Conservation (phyloP, 2,888 invertebrate species). For the Liopterus haemorrhoidalis region DNA sequence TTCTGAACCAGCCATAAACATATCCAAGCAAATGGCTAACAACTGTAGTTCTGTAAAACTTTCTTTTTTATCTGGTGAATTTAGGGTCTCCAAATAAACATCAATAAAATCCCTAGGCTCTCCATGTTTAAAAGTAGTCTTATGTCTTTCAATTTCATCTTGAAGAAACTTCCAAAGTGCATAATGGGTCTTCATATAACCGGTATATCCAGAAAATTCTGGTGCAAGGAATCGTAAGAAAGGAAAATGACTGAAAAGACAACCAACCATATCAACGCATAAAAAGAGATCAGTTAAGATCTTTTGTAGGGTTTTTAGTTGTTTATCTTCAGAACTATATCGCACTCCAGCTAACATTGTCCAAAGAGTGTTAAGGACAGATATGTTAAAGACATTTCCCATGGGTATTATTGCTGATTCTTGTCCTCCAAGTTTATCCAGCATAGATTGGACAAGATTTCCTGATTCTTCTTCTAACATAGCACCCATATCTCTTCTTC, state of each 20-base stretch:
- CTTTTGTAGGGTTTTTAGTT: slow-evolving; percentile 40
- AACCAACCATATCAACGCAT: slow-evolving; percentile 60
- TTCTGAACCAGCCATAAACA: slow-evolving; percentile 65
- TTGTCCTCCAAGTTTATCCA: slow-evolving; percentile 45
- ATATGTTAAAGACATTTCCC: slow-evolving; percentile 52
- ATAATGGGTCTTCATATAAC: slow-evolving; percentile 48
- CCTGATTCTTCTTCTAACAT: slow-evolving; percentile 56
- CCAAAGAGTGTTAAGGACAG: slow-evolving; percentile 66
- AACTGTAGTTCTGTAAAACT: slow-evolving; percentile 41
- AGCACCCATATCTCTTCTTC: slow-evolving; percentile 55
- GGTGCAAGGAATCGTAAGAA: slow-evolving; percentile 61
- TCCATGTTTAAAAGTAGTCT: slow-evolving; percentile 38
- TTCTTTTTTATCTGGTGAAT: neutral
- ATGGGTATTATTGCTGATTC: slow-evolving; percentile 46
- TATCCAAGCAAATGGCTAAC: slow-evolving; percentile 53
- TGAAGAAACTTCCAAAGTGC: slow-evolving; percentile 54
- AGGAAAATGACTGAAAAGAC: slow-evolving; percentile 62
- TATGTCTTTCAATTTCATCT: slow-evolving; percentile 32
- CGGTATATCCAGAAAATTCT: slow-evolving; percentile 55
- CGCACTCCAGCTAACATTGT: slow-evolving; percentile 61
- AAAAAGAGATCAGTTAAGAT: slow-evolving; percentile 51
- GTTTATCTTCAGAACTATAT: slow-evolving; percentile 55
- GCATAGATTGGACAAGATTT: slow-evolving; percentile 45
- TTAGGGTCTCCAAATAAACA: slow-evolving; percentile 50
- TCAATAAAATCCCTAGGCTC: slow-evolving; percentile 61